Percentiles rank a stretch among this genome's conserved stretches.
Conservation (phyloP, 2,797 vertebrate species). For the Sternotherus odoratus region DNA sequence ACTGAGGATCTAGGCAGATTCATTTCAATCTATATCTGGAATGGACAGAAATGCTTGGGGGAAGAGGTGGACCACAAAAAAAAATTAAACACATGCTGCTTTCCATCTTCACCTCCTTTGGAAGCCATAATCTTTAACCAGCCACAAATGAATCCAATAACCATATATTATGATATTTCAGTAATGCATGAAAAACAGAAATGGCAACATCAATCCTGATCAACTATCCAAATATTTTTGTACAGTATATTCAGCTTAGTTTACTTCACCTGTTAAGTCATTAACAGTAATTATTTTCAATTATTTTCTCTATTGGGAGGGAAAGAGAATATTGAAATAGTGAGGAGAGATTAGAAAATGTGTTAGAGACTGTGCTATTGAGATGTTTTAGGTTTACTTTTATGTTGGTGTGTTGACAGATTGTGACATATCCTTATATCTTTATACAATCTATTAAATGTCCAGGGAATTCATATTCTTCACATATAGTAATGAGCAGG, state of each 20-base stretch:
- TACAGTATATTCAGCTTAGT: conserved; percentile 3
- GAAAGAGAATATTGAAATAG: not conserved
- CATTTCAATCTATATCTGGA: conserved; percentile 36
- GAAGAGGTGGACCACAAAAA: not conserved
- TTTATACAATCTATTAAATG: not conserved
- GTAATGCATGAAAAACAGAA: conserved; percentile 34
- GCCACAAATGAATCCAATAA: not conserved
- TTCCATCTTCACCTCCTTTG: not conserved
- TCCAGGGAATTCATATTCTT: not conserved
- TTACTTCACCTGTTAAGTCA: conserved; percentile 40
- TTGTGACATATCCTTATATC: not conserved
- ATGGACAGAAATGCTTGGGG: not conserved
- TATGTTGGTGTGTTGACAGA: not conserved
- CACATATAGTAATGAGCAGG: not conserved
- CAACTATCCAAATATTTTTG: conserved; percentile 30
- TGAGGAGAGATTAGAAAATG: not conserved
- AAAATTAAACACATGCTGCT: not conserved
- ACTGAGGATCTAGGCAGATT: not conserved
- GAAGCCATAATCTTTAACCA: not conserved
- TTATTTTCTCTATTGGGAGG: not conserved
- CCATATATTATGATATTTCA: not conserved
- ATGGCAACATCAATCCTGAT: conserved; percentile 26
- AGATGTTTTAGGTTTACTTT: not conserved
- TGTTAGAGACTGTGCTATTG: not conserved
- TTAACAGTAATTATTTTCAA: conserved; percentile 3